A percentile compares a stretch with the other conserved stretches of the same genome.
These are phyloP conservation scores for Drosophila mercatorum DNA, from an alignment of 2,888 invertebrate species.

Conservation along the genomic window DNA sequence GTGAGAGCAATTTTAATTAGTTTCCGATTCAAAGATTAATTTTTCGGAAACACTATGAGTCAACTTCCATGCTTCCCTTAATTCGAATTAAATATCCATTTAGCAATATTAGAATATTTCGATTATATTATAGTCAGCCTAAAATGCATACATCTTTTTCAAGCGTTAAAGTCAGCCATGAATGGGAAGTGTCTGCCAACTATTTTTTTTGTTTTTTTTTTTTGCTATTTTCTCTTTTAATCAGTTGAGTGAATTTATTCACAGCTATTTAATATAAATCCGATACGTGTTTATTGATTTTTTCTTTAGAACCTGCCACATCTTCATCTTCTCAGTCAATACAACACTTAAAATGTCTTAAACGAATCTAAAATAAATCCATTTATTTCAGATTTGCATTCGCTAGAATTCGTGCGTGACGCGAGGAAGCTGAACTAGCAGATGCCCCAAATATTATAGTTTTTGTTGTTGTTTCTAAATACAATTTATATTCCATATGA, in stretches of 20 bases:
- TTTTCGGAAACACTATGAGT: slow-evolving; percentile 10
- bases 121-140: background rate
- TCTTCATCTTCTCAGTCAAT: background rate
- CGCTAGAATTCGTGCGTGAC: background rate
- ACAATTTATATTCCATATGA: too few relatives aligned
- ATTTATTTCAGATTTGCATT: slow-evolving; percentile 4
- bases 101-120: background rate
- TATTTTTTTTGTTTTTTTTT: too few relatives aligned
- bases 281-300: background rate
- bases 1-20: slow-evolving; percentile 18
- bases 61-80: slow-evolving; percentile 21
- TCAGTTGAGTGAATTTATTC: background rate
- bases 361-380: background rate
- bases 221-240: background rate
- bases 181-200: background rate
- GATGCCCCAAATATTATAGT: background rate
- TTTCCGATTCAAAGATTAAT: background rate
- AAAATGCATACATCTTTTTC: background rate
- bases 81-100: background rate
- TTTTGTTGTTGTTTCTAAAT: too few relatives aligned
- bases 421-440: background rate
- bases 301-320: background rate
- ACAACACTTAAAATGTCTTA: background rate
- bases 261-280: background rate
- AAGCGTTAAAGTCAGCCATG: background rate